A percentile compares a stretch with the other conserved stretches of the same genome.
Evolutionary conservation across 2,797 vertebrate species (phyloP).

Genomic region (Malacoctenus gilli): DNA sequence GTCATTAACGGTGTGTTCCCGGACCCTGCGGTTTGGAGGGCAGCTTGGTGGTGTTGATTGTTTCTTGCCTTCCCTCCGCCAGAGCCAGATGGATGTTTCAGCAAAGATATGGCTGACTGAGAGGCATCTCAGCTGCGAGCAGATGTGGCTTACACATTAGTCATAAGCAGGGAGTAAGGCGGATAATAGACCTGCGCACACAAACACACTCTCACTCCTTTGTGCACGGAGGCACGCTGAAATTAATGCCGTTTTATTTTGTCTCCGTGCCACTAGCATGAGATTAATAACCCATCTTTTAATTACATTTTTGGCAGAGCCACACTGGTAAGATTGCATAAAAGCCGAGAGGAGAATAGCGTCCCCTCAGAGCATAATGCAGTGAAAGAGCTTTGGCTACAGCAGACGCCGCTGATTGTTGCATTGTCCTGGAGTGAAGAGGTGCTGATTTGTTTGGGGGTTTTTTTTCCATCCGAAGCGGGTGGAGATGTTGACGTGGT

Average conservation of each 20-base stretch:
- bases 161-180: conserved; percentile 61
- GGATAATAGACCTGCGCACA: conserved; percentile 60
- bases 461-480: conserved; percentile 52
- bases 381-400: conserved; percentile 54
- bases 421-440: conserved; percentile 59
- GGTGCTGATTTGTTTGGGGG: conserved; percentile 54
- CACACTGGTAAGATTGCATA: conserved; percentile 50
- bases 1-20: conserved; percentile 35
- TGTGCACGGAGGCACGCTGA: conserved; percentile 47
- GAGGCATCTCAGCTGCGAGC: conserved; percentile 57
- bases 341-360: conserved; percentile 56
- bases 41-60: conserved; percentile 38
- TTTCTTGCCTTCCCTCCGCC: conserved; percentile 40
- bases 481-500: conserved; percentile 33
- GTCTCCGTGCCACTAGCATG: conserved; percentile 66
- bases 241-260: conserved; percentile 69
- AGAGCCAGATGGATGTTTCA: conserved; percentile 59
- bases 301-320: conserved; percentile 73
- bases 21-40: conserved; percentile 46
- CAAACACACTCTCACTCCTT: conserved; percentile 25
- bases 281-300: conserved; percentile 79
- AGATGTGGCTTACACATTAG: conserved; percentile 71
- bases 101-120: conserved; percentile 44
- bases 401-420: conserved; percentile 52
- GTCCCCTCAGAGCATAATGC: conserved; percentile 57